Evolutionary conservation across 1,140 invertebrate species (phyloP).

Genomic region (Drosophila bifasciata): DNA sequence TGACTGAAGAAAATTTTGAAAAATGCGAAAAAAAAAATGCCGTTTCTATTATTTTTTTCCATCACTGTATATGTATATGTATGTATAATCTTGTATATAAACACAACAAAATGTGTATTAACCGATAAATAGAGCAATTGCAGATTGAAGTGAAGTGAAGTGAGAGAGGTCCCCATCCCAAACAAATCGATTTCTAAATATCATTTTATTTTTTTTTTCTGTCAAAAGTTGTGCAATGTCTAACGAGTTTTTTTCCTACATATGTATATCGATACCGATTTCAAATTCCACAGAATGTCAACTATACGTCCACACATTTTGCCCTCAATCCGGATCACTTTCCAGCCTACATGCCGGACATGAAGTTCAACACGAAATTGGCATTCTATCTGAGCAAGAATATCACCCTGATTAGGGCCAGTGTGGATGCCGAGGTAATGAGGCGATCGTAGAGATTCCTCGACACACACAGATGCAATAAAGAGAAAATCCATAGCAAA

Average conservation of each 20-base stretch:
- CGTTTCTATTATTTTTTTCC: too few relatives aligned
- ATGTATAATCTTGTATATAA: slow-evolving; percentile 15
- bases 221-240: neutral
- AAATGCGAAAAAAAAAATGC: too few relatives aligned
- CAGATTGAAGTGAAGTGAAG: slow-evolving; percentile 42
- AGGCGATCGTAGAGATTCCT: slow-evolving; percentile 22
- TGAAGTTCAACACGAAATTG: slow-evolving; percentile 63
- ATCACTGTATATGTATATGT: too few relatives aligned
- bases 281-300: slow-evolving; percentile 41
- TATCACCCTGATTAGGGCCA: slow-evolving; percentile 40
- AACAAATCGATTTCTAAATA: slow-evolving; percentile 25
- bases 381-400: slow-evolving; percentile 29
- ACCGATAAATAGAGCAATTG: slow-evolving; percentile 39
- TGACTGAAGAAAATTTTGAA: too few relatives aligned
- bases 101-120: slow-evolving; percentile 38
- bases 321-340: slow-evolving; percentile 69
- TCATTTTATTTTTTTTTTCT: slow-evolving; percentile 12
- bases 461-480: slow-evolving; percentile 21
- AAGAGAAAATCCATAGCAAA: slow-evolving; percentile 3
- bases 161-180: slow-evolving; percentile 5
- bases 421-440: slow-evolving; percentile 54
- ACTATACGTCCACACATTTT: slow-evolving; percentile 57
- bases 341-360: slow-evolving; percentile 65
- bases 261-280: neutral
- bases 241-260: neutral